phyloP scores from a whole-genome alignment of 2,113 vertebrate genomes.

The Crocuta crocuta region DNA sequence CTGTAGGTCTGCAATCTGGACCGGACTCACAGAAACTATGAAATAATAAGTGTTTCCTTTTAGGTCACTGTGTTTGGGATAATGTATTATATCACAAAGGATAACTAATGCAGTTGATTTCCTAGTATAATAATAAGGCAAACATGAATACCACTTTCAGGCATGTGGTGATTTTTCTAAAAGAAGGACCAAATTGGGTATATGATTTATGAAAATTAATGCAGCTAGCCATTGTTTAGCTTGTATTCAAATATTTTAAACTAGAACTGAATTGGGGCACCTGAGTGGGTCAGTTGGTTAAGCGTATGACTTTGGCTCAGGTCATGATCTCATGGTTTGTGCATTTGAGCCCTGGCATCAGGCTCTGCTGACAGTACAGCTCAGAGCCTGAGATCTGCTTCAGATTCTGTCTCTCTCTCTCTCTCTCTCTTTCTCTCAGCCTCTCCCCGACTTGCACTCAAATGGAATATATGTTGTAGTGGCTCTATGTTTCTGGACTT shows the following conservation, averaged over 20 bases:
- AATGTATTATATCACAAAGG: neutral
- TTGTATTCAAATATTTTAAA: conserved; percentile 4
- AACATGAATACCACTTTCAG: neutral
- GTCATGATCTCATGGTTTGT: no score
- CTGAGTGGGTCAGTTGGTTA: no score
- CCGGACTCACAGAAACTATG: neutral
- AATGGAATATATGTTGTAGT: no score
- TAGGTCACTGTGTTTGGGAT: neutral
- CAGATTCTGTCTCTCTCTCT: no score
- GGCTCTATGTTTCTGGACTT: neutral
- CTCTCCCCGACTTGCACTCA: no score
- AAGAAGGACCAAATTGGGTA: neutral
- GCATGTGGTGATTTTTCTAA: neutral
- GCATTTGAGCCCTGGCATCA: no score
- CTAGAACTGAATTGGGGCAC: neutral
- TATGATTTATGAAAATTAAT: neutral
- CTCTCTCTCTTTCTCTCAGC: no score
- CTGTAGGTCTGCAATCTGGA: neutral
- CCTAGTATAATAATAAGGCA: neutral
- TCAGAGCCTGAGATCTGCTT: no score
- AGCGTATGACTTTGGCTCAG: no score
- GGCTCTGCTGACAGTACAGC: no score
- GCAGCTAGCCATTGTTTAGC: neutral
- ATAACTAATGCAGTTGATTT: neutral
- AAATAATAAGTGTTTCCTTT: neutral